These are phyloP conservation scores for Cataglyphis rosenhaueri DNA, from an alignment of 2,888 invertebrate genomes.

Conservation along the genomic window DNA sequence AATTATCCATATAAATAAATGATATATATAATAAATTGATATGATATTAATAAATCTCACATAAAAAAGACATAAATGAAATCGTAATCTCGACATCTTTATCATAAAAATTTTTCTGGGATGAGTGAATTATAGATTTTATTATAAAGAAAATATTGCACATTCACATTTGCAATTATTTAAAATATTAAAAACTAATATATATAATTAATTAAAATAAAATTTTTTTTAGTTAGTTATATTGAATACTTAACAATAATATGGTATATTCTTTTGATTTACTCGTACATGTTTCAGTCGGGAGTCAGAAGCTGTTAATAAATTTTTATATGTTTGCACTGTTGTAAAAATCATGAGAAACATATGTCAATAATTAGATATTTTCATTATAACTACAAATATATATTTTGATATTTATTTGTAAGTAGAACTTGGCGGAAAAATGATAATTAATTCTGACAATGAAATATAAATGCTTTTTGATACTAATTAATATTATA, in stretches of 20 bases:
- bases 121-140: neutral
- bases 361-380: neutral
- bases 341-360: neutral
- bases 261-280: neutral
- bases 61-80: neutral
- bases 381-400: constrained; percentile 7
- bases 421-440: neutral
- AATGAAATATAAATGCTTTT: neutral
- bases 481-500: neutral
- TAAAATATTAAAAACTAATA: neutral
- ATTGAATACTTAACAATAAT: neutral
- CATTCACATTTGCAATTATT: constrained; percentile 1
- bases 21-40: too few relatives aligned
- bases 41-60: neutral
- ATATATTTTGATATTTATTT: neutral
- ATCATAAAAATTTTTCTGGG: neutral
- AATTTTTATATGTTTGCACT: constrained; percentile 25
- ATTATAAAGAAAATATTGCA: neutral
- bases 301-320: neutral
- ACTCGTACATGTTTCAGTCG: constrained; percentile 9
- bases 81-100: neutral
- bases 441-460: neutral
- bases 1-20: neutral
- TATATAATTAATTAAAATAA: neutral
- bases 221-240: neutral